A percentile compares a stretch with the other conserved stretches of the same genome.
phyloP scores from a whole-genome alignment of 2,113 vertebrate species.

The Lipotes vexillifer region DNA sequence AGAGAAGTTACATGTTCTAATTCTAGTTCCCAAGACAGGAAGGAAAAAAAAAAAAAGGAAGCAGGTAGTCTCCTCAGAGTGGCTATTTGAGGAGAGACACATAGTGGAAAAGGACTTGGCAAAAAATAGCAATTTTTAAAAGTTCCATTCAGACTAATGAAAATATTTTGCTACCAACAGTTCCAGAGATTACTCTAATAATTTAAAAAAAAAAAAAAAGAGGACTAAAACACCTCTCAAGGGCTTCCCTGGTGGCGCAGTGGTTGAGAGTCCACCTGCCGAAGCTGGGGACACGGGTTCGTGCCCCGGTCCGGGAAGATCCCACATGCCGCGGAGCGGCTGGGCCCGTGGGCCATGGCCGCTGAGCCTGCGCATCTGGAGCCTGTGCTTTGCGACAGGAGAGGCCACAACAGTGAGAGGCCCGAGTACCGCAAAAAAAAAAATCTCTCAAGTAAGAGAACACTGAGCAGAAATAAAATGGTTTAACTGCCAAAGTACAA shows the following conservation, averaged over 20 bases:
- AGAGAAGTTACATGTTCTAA: neutral
- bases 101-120: neutral
- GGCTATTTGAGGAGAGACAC: neutral
- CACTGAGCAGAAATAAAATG: neutral
- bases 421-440: too few species aligned
- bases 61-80: neutral
- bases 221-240: neutral
- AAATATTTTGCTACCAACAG: neutral
- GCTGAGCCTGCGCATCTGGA: too few species aligned
- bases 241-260: too few species aligned
- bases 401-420: too few species aligned
- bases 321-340: too few species aligned
- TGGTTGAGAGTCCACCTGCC: too few species aligned
- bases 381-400: too few species aligned
- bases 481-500: neutral
- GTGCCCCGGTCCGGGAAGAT: too few species aligned
- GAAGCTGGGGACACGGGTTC: too few species aligned
- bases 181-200: constrained; percentile 21
- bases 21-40: neutral
- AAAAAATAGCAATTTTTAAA: neutral
- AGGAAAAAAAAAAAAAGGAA: neutral
- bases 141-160: constrained; percentile 11
- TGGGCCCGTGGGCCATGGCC: too few species aligned
- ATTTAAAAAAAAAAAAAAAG: neutral
- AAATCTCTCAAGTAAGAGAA: neutral